These are phyloP conservation scores for Typhlichthys eigenmanni DNA, from an alignment of 2,797 vertebrate species.

Conservation along the genomic window DNA sequence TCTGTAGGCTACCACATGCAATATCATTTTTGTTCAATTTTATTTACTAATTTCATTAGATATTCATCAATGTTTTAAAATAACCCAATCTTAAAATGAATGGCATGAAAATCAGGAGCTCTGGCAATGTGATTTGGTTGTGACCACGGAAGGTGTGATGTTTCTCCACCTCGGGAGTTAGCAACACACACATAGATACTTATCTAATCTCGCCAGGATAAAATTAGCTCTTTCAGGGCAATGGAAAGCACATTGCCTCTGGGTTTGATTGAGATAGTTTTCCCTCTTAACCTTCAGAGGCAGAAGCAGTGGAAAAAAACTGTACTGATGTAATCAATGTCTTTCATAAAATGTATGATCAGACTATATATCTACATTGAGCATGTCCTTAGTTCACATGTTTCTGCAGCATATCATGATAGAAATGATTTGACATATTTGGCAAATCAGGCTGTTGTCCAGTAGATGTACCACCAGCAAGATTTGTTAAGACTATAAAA, in stretches of 20 bases:
- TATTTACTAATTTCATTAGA: no score
- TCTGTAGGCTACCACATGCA: no score
- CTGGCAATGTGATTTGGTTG: slow-evolving; percentile 19
- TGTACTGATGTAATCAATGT: slow-evolving; percentile 11
- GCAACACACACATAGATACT: slow-evolving; percentile 54
- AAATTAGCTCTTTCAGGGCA: slow-evolving; percentile 60
- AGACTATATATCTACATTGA: no score
- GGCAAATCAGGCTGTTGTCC: no score
- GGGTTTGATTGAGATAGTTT: slow-evolving; percentile 52
- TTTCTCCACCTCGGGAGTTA: slow-evolving; percentile 49
- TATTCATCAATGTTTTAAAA: no score
- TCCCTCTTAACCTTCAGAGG: slow-evolving; percentile 43
- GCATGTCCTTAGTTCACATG: not conserved
- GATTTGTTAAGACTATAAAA: no score
- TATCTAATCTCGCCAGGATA: slow-evolving; percentile 63
- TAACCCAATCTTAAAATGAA: no score
- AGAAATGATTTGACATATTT: no score
- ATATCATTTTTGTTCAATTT: no score
- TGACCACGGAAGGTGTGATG: slow-evolving; percentile 44
- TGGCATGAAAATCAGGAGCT: not conserved
- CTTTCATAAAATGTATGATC: not conserved
- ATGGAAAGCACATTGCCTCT: slow-evolving; percentile 45
- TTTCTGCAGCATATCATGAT: slow-evolving; percentile 4
- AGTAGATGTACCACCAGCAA: no score
- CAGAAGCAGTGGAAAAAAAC: slow-evolving; percentile 25